Evolutionary conservation across 2,113 vertebrate species (phyloP).

Genomic region (Caranx melampygus): DNA sequence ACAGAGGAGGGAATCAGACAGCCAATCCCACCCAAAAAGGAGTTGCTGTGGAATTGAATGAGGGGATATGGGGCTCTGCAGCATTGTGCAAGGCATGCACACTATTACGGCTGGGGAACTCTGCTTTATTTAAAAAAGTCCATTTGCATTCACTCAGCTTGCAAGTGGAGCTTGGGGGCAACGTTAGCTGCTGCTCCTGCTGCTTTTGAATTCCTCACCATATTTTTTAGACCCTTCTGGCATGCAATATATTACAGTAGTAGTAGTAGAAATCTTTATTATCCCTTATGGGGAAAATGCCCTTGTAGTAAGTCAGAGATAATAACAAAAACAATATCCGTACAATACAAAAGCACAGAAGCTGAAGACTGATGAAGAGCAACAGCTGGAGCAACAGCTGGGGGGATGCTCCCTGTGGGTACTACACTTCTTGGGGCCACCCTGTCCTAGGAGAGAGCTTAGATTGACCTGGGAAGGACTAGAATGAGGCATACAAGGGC

Average conservation of each 20-base stretch:
- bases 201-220: constrained; percentile 65
- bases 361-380: constrained; percentile 45
- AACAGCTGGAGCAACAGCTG: constrained; percentile 68
- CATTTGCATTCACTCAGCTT: constrained; percentile 70
- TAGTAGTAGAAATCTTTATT: constrained; percentile 65
- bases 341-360: constrained; percentile 34
- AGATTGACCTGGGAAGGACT: constrained; percentile 29
- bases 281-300: constrained; percentile 65
- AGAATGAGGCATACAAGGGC: constrained; percentile 43
- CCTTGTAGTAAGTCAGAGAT: constrained; percentile 64
- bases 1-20: constrained; percentile 53
- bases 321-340: constrained; percentile 69
- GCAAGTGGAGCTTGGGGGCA: constrained; percentile 54
- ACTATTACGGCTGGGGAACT: constrained; percentile 61
- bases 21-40: constrained; percentile 60
- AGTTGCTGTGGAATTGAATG: constrained; percentile 57
- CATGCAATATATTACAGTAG: constrained; percentile 65
- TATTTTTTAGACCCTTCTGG: constrained; percentile 65
- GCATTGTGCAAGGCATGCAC: constrained; percentile 57
- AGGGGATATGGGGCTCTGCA: constrained; percentile 49
- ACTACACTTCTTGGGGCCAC: constrained; percentile 38
- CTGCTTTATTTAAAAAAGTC: constrained; percentile 62
- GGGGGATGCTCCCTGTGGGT: constrained; percentile 44
- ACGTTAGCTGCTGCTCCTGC: constrained; percentile 58
- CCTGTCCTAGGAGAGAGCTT: constrained; percentile 43